phyloP scores from a whole-genome alignment of 2,888 invertebrate species.

The Idaea straminata region DNA sequence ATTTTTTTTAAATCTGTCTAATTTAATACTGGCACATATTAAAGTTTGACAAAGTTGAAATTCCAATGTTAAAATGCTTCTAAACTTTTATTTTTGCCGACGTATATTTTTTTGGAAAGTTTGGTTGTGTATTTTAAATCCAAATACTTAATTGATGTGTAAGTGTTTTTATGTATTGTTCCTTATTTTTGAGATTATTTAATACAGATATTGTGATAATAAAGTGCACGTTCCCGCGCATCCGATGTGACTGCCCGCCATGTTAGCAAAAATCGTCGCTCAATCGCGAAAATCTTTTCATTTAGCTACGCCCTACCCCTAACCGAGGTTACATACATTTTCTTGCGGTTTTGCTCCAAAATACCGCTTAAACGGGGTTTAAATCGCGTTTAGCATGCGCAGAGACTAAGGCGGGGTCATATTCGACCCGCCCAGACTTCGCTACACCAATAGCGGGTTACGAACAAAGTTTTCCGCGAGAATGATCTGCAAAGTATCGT shows the following conservation, averaged over 20 bases:
- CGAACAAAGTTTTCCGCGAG: conserved; percentile 58
- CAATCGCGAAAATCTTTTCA: conserved; percentile 74
- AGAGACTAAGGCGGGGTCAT: conserved; percentile 51
- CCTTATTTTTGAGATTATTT: not conserved
- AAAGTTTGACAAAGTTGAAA: not conserved
- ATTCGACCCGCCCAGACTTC: conserved; percentile 43
- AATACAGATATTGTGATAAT: not conserved
- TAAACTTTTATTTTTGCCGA: not conserved
- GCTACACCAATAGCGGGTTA: conserved; percentile 49
- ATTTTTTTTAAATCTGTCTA: not conserved
- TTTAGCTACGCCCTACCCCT: conserved; percentile 76
- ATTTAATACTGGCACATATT: not conserved
- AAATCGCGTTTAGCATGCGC: conserved; percentile 78
- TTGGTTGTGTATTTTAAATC: not conserved
- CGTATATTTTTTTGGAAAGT: not conserved
- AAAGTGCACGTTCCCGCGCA: conserved; percentile 68
- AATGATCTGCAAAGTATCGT: conserved; percentile 64
- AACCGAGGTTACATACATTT: conserved; percentile 74
- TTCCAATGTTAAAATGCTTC: not conserved
- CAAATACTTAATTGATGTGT: not conserved
- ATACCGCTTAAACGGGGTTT: conserved; percentile 79
- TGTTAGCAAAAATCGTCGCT: conserved; percentile 62
- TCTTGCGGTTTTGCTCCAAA: conserved; percentile 78
- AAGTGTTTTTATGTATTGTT: not conserved
- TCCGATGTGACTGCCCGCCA: conserved; percentile 66